Conservation (phyloP, 2,113 vertebrate species). For the Delphinapterus leucas region DNA sequence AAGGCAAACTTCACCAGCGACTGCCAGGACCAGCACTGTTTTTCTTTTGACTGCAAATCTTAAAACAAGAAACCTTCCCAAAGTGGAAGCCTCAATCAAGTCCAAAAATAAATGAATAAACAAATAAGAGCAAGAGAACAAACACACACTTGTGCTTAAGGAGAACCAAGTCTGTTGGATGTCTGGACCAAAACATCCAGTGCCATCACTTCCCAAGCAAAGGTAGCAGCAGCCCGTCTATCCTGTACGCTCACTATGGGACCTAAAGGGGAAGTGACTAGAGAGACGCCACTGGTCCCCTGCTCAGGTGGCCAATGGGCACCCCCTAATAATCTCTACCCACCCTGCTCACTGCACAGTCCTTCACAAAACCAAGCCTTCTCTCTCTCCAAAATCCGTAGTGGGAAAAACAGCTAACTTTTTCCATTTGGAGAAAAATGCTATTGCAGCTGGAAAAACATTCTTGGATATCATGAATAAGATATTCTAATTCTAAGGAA, state of each 20-base stretch:
- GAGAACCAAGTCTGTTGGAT: too few species aligned
- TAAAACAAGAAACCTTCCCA: background rate
- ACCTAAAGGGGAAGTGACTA: background rate
- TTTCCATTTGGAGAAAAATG: background rate
- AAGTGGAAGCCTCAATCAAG: background rate
- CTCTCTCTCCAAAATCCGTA: background rate
- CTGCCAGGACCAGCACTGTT: background rate
- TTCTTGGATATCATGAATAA: background rate
- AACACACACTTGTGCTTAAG: background rate
- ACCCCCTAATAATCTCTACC: background rate
- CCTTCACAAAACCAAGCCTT: background rate
- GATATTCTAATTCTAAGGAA: conserved; percentile 47
- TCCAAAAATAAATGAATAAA: background rate
- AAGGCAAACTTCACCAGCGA: background rate
- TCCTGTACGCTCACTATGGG: background rate
- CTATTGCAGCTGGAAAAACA: conserved; percentile 18
- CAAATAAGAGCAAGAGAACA: background rate
- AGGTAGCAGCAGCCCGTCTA: background rate
- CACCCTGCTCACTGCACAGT: fast-evolving
- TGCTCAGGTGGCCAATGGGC: fast-evolving
- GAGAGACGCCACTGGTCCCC: background rate
- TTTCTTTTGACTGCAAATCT: background rate
- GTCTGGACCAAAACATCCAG: background rate
- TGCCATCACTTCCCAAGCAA: background rate
- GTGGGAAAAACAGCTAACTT: background rate